Evolutionary conservation across 2,888 invertebrate species (phyloP).

Genomic region (Hybos culiciformis): DNA sequence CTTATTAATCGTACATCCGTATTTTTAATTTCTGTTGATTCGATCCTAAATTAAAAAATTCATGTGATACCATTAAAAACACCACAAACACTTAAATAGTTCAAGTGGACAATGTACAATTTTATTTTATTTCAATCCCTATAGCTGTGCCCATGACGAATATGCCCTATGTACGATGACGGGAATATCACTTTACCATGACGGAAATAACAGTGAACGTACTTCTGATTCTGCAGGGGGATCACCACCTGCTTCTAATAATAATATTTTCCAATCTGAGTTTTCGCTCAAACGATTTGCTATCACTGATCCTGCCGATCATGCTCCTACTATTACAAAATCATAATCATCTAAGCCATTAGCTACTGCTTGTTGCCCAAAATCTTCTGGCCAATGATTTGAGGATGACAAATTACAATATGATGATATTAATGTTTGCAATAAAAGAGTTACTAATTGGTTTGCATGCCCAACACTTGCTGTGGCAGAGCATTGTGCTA

Average conservation of each 20-base stretch:
- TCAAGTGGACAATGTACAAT: too few species aligned
- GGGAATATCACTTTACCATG: too few species aligned
- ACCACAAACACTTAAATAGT: too few species aligned
- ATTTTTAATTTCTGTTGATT: too few species aligned
- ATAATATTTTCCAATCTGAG: slow-evolving; percentile 18
- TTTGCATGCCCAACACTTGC: slow-evolving; percentile 16
- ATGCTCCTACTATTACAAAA: slow-evolving; percentile 12
- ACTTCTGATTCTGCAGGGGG: slow-evolving; percentile 21
- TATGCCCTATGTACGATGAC: too few species aligned
- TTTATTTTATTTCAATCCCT: too few species aligned
- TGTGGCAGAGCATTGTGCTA: slow-evolving; percentile 24
- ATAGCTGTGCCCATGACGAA: too few species aligned
- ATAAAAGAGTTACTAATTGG: slow-evolving; percentile 38
- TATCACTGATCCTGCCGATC: slow-evolving; percentile 15
- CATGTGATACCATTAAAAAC: too few species aligned
- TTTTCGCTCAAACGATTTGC: slow-evolving; percentile 22
- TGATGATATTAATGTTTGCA: slow-evolving; percentile 41
- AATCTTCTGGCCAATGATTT: slow-evolving; percentile 40
- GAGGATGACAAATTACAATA: slow-evolving; percentile 40
- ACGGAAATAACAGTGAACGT: too few species aligned
- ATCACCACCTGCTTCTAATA: slow-evolving; percentile 21
- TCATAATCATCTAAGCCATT: slow-evolving; percentile 16
- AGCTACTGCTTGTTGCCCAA: slow-evolving; percentile 19
- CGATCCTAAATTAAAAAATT: too few species aligned
- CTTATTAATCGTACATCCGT: too few species aligned